Base-by-base conservation (phyloP, 2,797 vertebrate species). In the Lepus townsendii region DNA sequence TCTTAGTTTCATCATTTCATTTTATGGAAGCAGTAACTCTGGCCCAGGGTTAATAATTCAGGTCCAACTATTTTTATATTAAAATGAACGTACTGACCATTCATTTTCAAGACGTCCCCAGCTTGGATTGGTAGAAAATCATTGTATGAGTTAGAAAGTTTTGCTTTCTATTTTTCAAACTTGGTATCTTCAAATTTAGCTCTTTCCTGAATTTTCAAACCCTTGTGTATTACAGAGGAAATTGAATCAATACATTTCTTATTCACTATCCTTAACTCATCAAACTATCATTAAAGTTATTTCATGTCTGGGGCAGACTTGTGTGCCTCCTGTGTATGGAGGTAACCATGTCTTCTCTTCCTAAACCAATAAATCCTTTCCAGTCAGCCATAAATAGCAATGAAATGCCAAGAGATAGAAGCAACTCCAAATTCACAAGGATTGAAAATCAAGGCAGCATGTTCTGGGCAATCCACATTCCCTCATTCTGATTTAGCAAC, bases 161-260 rank as follows among this genome's bases (percentile, higher is more conserved):
- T 96, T 88, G 54, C 88, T 96, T 85, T 84, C 75, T 90, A 10
- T 82, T 92, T 95, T 87, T 94, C 66, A 95, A 95, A 95, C n/a
- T 90, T 76, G 47, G 24, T 96, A 63, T 88, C 75, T 94, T 96
- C 69, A 85, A 96, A 93, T 69, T 83, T 75, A 83, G 32, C 54
- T 91, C 47, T 87, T 96, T 60, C n/a, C 16, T 90, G 63, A 92
- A 96, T 93, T 94, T 92, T 75, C 89, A 96, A 66, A 82, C 62
- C 68, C 88, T 83, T 90, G 87, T 95, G 66, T 86, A 93, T 96
- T 95, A 80, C 50, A 90, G 63, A 96, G 78, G 75, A 96, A 97
- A 91, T 52, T 94, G 66, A 97, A 97, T 94, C 91, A 96, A 96
- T 95, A 96, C 54, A 92, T 93, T 97, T 95, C 38, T 90, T 71